phyloP scores from a whole-genome alignment of 92 coral and sea anemone genomes.

The Epizoanthus ramosus region DNA sequence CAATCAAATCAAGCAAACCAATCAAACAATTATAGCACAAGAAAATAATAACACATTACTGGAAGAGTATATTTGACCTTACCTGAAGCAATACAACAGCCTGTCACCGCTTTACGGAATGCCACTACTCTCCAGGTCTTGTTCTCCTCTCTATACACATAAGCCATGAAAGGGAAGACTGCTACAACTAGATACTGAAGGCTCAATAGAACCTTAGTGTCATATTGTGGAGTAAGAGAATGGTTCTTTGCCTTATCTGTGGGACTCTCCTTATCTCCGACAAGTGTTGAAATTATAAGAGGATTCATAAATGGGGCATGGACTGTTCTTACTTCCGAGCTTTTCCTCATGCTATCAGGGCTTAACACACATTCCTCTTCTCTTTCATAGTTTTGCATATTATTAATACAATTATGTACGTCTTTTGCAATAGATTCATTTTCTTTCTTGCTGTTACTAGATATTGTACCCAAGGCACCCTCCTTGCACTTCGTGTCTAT shows the following conservation, averaged over 20 bases:
- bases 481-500: not conserved
- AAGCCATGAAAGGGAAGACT: constrained; percentile 19
- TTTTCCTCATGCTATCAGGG: not conserved
- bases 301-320: constrained; percentile 27
- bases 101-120: constrained; percentile 22
- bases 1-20: too few relatives aligned
- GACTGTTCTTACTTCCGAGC: not conserved
- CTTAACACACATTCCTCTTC: not conserved
- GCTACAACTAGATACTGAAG: constrained; percentile 8
- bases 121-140: constrained; percentile 5
- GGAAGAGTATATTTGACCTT: not conserved
- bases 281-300: not conserved
- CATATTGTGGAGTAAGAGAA: constrained; percentile 1
- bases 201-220: not conserved
- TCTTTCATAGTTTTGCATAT: not conserved
- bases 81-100: constrained; percentile 39
- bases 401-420: not conserved
- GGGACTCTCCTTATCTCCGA: not conserved
- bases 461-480: not conserved
- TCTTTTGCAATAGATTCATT: not conserved
- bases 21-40: not conserved
- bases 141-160: constrained; percentile 14
- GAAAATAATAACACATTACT: not conserved
- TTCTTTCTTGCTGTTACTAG: not conserved
- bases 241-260: not conserved